A percentile compares a stretch with the other conserved stretches of the same genome.
Evolutionary conservation across 2,113 vertebrate genomes (phyloP).

Genomic region (Oryzias javanicus): DNA sequence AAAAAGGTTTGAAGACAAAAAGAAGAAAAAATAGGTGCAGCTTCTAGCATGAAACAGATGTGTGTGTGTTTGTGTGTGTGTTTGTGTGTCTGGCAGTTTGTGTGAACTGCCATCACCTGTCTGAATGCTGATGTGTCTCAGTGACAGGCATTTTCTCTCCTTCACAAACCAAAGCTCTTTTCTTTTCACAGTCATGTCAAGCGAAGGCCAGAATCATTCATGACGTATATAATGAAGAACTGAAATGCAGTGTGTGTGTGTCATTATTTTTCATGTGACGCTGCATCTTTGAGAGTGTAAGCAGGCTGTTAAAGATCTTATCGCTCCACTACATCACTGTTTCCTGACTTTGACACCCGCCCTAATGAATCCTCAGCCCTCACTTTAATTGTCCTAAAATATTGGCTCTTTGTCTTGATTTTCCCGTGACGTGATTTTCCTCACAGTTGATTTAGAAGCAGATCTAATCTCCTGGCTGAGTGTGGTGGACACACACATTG

Average conservation of each 20-base stretch:
- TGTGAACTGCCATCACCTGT: neutral
- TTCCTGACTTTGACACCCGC: slow-evolving; percentile 41
- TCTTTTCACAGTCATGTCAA: slow-evolving; percentile 30
- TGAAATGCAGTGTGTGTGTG: no score
- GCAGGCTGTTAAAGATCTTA: slow-evolving; percentile 35
- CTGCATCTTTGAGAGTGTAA: slow-evolving; percentile 12
- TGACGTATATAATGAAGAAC: neutral
- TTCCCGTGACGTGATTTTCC: slow-evolving; percentile 62
- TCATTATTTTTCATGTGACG: neutral
- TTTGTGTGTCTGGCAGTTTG: neutral
- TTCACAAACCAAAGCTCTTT: slow-evolving; percentile 23
- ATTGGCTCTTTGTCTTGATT: slow-evolving; percentile 67
- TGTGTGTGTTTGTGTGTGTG: neutral
- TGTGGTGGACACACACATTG: slow-evolving; percentile 56
- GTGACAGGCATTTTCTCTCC: slow-evolving; percentile 21
- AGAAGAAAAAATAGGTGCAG: no score
- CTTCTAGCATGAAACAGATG: no score
- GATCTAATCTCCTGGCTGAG: slow-evolving; percentile 66
- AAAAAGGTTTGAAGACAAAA: neutral
- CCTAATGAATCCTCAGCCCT: slow-evolving; percentile 65
- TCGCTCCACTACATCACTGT: slow-evolving; percentile 45
- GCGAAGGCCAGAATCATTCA: slow-evolving; percentile 50
- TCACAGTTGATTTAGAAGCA: slow-evolving; percentile 71
- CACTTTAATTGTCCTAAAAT: slow-evolving; percentile 65
- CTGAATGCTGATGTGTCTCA: slow-evolving; percentile 10